Percentiles rank a stretch among this genome's conserved stretches.
Evolutionary conservation across 2,113 vertebrate genomes (phyloP).

Genomic region (Apteryx mantelli): DNA sequence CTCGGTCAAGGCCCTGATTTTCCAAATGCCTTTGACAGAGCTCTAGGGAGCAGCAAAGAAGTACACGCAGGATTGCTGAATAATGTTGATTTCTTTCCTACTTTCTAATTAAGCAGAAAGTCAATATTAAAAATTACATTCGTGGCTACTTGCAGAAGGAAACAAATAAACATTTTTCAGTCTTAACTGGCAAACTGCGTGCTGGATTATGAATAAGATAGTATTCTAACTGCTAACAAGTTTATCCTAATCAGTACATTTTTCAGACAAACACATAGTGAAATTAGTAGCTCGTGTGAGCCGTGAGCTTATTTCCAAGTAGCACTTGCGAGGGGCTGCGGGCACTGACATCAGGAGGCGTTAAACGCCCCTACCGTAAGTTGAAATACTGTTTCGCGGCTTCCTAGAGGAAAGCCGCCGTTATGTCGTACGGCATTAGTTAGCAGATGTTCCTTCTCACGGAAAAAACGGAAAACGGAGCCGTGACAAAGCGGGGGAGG

Average conservation of each 20-base stretch:
- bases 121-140: neutral
- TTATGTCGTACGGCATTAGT: too few relatives aligned
- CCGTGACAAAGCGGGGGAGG: too few relatives aligned
- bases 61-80: neutral
- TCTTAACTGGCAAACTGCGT: neutral
- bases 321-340: too few relatives aligned
- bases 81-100: neutral
- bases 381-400: too few relatives aligned
- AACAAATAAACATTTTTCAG: fast-evolving
- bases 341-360: too few relatives aligned
- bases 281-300: neutral
- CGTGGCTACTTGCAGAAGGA: neutral
- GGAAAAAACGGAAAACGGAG: too few relatives aligned
- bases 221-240: fast-evolving
- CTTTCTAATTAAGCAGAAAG: neutral
- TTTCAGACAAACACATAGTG: fast-evolving
- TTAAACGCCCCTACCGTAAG: too few relatives aligned
- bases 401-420: too few relatives aligned
- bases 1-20: fast-evolving
- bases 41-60: too few relatives aligned
- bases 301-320: too few relatives aligned
- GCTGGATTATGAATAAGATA: neutral
- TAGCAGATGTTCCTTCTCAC: too few relatives aligned
- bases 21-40: neutral
- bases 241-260: neutral